Base-by-base conservation (phyloP, 2,113 vertebrate genomes). In the Miniopterus natalensis region DNA sequence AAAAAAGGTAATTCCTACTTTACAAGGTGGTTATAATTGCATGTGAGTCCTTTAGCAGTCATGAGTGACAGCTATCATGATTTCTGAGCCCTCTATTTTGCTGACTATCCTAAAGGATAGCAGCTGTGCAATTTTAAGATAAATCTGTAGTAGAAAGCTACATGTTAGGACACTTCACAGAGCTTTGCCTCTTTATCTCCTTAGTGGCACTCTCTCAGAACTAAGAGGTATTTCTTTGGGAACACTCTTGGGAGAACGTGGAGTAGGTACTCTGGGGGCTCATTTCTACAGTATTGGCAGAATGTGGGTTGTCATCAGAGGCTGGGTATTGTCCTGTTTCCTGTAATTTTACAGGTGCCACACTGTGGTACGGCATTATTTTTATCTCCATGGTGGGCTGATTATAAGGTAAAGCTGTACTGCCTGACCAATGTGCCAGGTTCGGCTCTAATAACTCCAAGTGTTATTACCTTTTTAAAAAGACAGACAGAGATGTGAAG, bases 351-450 rank as follows among this genome's bases (percentile, higher is more conserved):
- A 85, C 77, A 25, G 45, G 97, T 97, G 61, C 55, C 96, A 49
- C 90, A n/a, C 88, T 97, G 95, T 92, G 92, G 94, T 93, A 96
- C 59, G 47, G 91, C 91, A 95, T 97, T 98, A 98, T 98, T 98
- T 98, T 98, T 96, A 94, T 98, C 96, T 98, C 71, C 85, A 49
- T 92, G 96, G 98, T 66, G 49, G 95, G 97, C 97, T 98, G 98
- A 98, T 98, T 98, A 97, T 94, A 98, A 98, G 94, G 92, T 97
- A 97, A 98, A 98, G 92, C 96, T 96, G 96, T 85, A 86, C 96
- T 97, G 97, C 95, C 92, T 98, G 98, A 98, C 97, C 98, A 98
- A 55, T 92, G 53, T 98, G 96, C 97, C 98, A 98, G 98, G 98
- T 98, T 97, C 97, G 63, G 8, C 96, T 98, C 97, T 96, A 98